These are phyloP conservation scores for Ivindomyrus marchei DNA, from an alignment of 2,113 vertebrate species.

Conservation along the genomic window DNA sequence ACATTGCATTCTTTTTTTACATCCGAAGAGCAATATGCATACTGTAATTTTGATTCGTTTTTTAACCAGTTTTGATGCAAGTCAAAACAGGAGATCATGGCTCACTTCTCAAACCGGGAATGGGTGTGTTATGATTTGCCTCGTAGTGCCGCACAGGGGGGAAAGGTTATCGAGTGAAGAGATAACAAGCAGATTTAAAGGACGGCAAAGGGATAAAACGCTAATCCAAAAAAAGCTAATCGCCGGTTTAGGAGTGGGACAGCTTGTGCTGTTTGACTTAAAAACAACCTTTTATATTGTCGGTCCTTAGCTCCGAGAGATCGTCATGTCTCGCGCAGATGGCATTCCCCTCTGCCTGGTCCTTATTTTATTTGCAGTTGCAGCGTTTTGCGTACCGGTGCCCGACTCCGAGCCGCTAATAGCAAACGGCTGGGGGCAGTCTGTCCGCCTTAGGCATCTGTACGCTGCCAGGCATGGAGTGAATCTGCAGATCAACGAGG, in stretches of 20 bases:
- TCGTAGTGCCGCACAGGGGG: constrained; percentile 56
- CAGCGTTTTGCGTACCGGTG: constrained; percentile 49
- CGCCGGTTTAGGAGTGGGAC: not conserved
- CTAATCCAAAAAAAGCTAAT: constrained; percentile 27
- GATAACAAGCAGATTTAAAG: constrained; percentile 74
- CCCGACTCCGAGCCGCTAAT: constrained; percentile 69
- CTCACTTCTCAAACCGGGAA: constrained; percentile 37
- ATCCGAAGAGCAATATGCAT: not conserved
- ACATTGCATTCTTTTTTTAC: not conserved
- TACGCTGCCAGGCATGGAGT: constrained; percentile 72
- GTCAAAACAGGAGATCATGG: not conserved
- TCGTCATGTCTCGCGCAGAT: constrained; percentile 39
- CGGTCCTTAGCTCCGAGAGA: not conserved
- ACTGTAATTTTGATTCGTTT: not conserved
- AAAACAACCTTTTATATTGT: not conserved
- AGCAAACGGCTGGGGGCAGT: constrained; percentile 74
- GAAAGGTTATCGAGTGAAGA: constrained; percentile 62
- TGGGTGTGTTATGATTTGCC: constrained; percentile 57
- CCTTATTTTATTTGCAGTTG: constrained; percentile 40
- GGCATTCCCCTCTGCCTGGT: constrained; percentile 43
- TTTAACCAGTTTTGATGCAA: not conserved
- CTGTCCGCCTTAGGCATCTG: constrained; percentile 75
- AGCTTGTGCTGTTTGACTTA: not conserved
- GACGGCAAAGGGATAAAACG: constrained; percentile 36
- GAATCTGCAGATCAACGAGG: constrained; percentile 69